phyloP scores from a whole-genome alignment of 2,797 vertebrate genomes.

The Poeciliopsis infans region DNA sequence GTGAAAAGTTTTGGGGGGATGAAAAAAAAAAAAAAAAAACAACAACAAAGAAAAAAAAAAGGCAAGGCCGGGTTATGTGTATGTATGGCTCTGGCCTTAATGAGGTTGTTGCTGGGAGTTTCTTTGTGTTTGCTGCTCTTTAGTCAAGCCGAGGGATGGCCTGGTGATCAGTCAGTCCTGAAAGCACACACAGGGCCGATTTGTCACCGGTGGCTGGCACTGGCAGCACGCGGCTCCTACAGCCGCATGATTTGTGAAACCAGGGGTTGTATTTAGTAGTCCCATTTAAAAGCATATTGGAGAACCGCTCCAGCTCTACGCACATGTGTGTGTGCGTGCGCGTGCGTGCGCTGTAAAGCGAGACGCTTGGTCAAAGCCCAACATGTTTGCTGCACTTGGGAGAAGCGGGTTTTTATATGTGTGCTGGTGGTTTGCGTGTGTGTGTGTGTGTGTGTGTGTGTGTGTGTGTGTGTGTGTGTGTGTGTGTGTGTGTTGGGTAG shows the following conservation, averaged over 20 bases:
- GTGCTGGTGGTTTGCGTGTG: constrained; percentile 10
- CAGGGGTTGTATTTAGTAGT: constrained; percentile 78
- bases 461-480: background rate
- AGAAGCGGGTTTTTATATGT: constrained; percentile 64
- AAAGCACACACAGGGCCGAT: constrained; percentile 77
- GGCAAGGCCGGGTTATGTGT: constrained; percentile 41
- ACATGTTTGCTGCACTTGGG: constrained; percentile 71
- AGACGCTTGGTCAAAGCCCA: constrained; percentile 66
- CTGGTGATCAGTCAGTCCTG: constrained; percentile 80
- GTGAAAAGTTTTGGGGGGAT: constrained; percentile 60
- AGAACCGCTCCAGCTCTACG: constrained; percentile 54
- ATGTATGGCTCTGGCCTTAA: constrained; percentile 77
- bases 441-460: background rate
- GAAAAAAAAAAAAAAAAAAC: background rate
- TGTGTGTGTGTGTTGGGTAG: background rate
- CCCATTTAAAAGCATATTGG: constrained; percentile 79
- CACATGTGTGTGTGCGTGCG: constrained; percentile 11
- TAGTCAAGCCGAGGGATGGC: constrained; percentile 75
- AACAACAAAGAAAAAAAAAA: background rate
- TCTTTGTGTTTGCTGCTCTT: constrained; percentile 82
- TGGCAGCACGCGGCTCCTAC: constrained; percentile 75
- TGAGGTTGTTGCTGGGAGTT: constrained; percentile 76
- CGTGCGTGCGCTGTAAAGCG: constrained; percentile 27
- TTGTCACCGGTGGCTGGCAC: constrained; percentile 77
- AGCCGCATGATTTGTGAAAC: constrained; percentile 80